phyloP scores from a whole-genome alignment of 2,113 vertebrate species.

The Crotophaga sulcirostris region DNA sequence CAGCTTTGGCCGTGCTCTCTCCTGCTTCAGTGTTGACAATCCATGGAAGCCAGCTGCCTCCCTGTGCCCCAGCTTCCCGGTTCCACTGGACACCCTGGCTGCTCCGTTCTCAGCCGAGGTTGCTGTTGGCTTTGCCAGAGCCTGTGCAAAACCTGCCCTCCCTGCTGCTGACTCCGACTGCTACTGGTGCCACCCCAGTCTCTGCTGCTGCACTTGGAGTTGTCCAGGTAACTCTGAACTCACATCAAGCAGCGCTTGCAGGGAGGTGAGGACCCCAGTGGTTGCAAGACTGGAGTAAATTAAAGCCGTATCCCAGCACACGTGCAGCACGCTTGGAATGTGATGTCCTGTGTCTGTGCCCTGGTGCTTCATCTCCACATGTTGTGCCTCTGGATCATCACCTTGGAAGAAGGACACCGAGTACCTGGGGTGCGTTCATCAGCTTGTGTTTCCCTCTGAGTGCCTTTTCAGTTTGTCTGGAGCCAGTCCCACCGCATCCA shows the following conservation, averaged over 20 bases:
- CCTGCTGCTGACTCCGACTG: not conserved
- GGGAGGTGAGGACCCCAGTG: not conserved
- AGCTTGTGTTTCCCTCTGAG: not conserved
- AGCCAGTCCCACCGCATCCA: not conserved
- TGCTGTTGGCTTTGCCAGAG: not conserved
- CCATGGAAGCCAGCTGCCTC: not conserved
- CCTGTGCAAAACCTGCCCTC: not conserved
- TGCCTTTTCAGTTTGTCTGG: constrained; percentile 55
- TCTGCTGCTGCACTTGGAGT: not conserved
- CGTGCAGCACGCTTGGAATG: not conserved
- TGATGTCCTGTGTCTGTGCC: not conserved
- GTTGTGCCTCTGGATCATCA: not conserved
- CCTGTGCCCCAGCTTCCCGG: not conserved
- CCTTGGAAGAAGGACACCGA: not conserved
- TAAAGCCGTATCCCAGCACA: rapidly evolving
- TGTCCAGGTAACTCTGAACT: not conserved
- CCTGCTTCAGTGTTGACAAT: not conserved
- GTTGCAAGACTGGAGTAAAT: not conserved
- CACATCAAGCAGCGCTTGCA: not conserved
- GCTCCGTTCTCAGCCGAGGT: not conserved
- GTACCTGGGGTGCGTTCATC: not conserved
- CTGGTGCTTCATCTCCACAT: not conserved
- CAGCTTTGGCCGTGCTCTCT: not conserved
- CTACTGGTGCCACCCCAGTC: not conserved
- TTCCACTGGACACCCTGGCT: rapidly evolving